Evolutionary conservation across 2,888 invertebrate genomes (phyloP).

Genomic region (Agriopis leucophaearia): DNA sequence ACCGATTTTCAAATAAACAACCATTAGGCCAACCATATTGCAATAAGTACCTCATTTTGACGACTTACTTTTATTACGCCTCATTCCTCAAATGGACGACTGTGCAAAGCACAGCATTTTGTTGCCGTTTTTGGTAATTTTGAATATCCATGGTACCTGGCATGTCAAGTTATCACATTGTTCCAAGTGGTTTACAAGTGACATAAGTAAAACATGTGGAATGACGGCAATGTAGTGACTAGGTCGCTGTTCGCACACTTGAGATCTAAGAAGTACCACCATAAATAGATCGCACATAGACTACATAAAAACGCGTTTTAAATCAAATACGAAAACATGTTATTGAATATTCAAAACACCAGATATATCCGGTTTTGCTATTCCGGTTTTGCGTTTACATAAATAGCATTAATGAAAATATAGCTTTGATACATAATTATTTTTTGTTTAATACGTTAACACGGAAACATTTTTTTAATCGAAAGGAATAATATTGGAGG

Average conservation of each 20-base stretch:
- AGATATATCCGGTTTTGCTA: constrained; percentile 18
- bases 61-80: no score
- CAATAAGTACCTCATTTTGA: no score
- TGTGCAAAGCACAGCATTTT: no score
- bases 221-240: neutral
- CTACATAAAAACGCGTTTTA: constrained; percentile 1
- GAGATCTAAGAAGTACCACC: neutral
- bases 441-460: constrained; percentile 1
- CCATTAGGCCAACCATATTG: no score
- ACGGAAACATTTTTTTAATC: neutral
- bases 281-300: constrained; percentile 2
- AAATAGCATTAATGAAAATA: constrained; percentile 1
- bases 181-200: neutral
- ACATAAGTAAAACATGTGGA: neutral
- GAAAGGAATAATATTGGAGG: neutral
- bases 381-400: constrained; percentile 22
- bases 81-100: no score
- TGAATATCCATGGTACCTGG: neutral
- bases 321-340: neutral
- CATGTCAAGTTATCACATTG: neutral
- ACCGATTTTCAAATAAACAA: no score
- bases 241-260: neutral
- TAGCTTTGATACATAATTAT: constrained; percentile 1
- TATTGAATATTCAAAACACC: constrained; percentile 17
- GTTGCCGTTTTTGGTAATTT: no score